Evolutionary conservation across 2,113 vertebrate species (phyloP).

Genomic region (Phylloscopus whistleri): DNA sequence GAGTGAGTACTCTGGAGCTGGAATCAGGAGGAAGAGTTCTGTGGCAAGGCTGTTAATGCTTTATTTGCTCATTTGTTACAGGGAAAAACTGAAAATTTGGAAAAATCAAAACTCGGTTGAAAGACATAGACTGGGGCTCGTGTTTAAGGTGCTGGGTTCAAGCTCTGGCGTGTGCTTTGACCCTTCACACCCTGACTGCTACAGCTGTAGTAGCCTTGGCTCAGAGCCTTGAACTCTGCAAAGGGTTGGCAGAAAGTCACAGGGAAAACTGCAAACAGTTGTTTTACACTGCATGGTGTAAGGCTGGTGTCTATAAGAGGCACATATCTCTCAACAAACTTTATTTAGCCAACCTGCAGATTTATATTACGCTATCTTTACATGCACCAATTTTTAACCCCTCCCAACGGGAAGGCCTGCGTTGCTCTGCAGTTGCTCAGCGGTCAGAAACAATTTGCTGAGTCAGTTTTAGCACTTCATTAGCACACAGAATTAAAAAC

Average conservation of each 20-base stretch:
- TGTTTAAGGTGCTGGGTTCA: background rate
- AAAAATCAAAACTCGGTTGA: background rate
- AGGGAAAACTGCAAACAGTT: background rate
- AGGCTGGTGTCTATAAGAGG: background rate
- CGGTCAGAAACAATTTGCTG: fast-evolving
- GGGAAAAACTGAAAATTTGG: background rate
- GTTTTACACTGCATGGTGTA: fast-evolving
- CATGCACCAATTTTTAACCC: fast-evolving
- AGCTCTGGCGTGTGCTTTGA: background rate
- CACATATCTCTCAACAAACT: background rate
- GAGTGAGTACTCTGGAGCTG: background rate
- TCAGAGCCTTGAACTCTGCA: background rate
- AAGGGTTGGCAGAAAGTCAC: background rate
- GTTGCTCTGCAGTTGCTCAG: background rate
- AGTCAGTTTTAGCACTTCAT: background rate
- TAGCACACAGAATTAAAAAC: background rate
- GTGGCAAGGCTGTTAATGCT: background rate
- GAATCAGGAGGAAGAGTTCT: background rate
- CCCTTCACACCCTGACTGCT: background rate
- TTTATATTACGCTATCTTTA: background rate
- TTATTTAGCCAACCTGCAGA: background rate
- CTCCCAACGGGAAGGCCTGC: fast-evolving
- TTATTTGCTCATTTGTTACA: background rate
- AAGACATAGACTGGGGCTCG: fast-evolving
- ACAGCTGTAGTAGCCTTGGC: background rate